A percentile compares a stretch with the other conserved stretches of the same genome.
Conservation (phyloP, 2,797 vertebrate genomes). For the Bufotes viridis region DNA sequence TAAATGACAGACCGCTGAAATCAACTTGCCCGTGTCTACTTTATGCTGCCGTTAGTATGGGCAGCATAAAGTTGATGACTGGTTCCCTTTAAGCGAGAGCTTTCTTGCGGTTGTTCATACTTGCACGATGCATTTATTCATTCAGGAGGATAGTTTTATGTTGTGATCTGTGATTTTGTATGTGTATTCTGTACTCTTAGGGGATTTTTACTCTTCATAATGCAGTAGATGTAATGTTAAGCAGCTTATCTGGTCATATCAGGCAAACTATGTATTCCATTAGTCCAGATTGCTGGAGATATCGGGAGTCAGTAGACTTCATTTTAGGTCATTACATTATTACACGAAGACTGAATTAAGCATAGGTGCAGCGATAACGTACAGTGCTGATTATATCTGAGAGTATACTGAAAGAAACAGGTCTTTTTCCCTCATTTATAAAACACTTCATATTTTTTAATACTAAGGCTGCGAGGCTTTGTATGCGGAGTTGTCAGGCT, state of each 20-base stretch:
- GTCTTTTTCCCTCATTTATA: too few species aligned
- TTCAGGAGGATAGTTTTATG: background rate
- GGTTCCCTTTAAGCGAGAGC: too few species aligned
- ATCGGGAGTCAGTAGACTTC: background rate
- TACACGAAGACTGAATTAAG: background rate
- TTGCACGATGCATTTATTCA: background rate
- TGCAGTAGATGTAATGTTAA: constrained; percentile 21
- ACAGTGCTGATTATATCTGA: background rate
- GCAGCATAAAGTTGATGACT: too few species aligned
- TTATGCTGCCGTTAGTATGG: too few species aligned
- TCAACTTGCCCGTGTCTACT: too few species aligned
- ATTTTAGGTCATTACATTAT: background rate
- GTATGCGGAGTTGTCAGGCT: too few species aligned
- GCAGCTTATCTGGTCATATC: constrained; percentile 35
- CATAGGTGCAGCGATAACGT: background rate
- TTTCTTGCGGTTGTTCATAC: background rate
- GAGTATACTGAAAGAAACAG: background rate
- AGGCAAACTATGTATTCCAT: background rate
- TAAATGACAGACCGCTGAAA: too few species aligned
- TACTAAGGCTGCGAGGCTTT: too few species aligned
- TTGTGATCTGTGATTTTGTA: background rate
- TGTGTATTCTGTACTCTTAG: background rate
- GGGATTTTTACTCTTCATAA: background rate
- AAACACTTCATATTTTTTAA: too few species aligned
- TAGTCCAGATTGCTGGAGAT: background rate